Evolutionary conservation across 2,888 invertebrate species (phyloP).

Genomic region (Phyllotreta striolata): DNA sequence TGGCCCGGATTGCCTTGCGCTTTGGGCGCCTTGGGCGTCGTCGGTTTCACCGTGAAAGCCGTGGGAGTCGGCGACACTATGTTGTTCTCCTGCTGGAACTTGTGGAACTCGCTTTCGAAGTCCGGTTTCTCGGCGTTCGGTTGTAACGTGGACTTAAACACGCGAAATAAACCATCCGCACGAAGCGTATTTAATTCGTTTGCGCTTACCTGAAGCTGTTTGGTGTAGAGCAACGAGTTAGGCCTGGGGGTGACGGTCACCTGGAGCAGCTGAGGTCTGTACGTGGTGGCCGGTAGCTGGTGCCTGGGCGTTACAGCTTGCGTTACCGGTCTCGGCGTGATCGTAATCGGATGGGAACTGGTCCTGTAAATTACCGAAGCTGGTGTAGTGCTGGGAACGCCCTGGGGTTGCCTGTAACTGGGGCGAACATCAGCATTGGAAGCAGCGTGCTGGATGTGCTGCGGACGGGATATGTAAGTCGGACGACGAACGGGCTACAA

Average conservation of each 20-base stretch:
- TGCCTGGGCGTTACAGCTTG: conserved; percentile 55
- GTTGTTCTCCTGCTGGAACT: conserved; percentile 73
- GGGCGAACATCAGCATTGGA: conserved; percentile 45
- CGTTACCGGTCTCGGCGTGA: conserved; percentile 66
- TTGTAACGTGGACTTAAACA: conserved; percentile 25
- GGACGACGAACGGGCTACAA: conserved; percentile 57
- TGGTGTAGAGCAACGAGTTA: conserved; percentile 54
- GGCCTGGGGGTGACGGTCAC: conserved; percentile 68
- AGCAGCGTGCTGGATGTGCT: conserved; percentile 48
- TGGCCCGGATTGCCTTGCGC: conserved; percentile 62
- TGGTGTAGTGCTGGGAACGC: conserved; percentile 65
- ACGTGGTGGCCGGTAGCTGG: conserved; percentile 72
- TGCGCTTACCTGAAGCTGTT: conserved; percentile 51
- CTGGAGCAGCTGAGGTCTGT: conserved; percentile 69
- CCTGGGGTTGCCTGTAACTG: conserved; percentile 49
- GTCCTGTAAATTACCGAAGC: conserved; percentile 57
- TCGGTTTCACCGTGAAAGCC: conserved; percentile 50
- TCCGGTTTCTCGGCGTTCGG: conserved; percentile 56
- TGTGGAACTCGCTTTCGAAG: conserved; percentile 79
- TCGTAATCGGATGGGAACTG: conserved; percentile 65
- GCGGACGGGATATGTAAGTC: conserved; percentile 57
- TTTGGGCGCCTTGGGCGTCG: conserved; percentile 54
- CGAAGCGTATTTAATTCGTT: no score
- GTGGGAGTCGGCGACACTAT: conserved; percentile 65
- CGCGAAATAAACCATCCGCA: no score